A percentile compares a stretch with the other conserved stretches of the same genome.
phyloP scores from a whole-genome alignment of 2,888 invertebrate genomes.

The Gibbula magus region DNA sequence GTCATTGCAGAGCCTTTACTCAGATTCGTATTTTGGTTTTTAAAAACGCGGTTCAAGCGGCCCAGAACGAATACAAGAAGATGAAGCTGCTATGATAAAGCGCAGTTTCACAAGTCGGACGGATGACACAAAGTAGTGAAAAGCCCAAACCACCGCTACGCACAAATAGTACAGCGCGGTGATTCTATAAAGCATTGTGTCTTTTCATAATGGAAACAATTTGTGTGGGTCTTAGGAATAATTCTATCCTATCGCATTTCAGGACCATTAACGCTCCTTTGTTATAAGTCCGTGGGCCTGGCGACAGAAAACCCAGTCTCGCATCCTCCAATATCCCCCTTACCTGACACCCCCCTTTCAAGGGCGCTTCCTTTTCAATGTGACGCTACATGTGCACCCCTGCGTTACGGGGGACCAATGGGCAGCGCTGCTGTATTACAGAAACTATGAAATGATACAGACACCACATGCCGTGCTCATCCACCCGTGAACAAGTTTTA shows the following conservation, averaged over 20 bases:
- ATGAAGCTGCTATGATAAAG: constrained; percentile 9
- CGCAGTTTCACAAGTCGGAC: neutral
- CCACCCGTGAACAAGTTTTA: constrained; percentile 15
- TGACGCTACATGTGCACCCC: too few relatives aligned
- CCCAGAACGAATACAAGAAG: neutral
- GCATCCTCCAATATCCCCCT: neutral
- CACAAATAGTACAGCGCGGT: constrained; percentile 14
- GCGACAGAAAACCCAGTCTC: constrained; percentile 9
- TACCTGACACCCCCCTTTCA: neutral
- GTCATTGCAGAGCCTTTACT: constrained; percentile 17
- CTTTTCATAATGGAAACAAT: constrained; percentile 39
- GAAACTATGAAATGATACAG: neutral
- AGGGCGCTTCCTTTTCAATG: neutral
- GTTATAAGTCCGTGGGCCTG: constrained; percentile 19
- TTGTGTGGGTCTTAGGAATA: constrained; percentile 40
- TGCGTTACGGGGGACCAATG: neutral
- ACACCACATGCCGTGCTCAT: neutral
- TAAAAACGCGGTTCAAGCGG: neutral
- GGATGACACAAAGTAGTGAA: constrained; percentile 20
- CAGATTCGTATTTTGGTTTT: neutral
- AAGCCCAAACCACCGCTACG: constrained; percentile 20
- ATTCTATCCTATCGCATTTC: constrained; percentile 38
- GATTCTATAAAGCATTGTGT: constrained; percentile 23
- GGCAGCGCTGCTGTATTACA: neutral
- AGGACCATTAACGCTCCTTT: constrained; percentile 31